Base-by-base conservation (phyloP, 2,888 invertebrate species). In the Euclidia mi region DNA sequence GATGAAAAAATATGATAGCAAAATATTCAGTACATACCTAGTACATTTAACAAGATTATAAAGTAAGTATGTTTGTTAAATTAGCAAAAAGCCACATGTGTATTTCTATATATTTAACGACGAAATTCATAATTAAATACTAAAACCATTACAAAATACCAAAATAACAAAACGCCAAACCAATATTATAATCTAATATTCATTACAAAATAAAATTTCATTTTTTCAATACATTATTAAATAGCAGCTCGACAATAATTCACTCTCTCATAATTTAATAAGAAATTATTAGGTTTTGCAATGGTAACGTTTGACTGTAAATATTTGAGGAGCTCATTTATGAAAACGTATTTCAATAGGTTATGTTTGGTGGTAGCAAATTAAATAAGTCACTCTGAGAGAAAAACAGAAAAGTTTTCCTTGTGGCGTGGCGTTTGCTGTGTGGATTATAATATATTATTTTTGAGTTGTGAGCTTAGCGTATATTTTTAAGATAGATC, bases 281-380 rank as follows among this genome's bases (percentile, higher is more conserved):
- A 31, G 31, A 17, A 32, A 44, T 62, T 56, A 65, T 52, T 65
- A 55, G 20, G n/a, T 49, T 56, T 46, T 41, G 20, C 42, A 48
- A 11, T 35, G 14, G 12, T 18, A 28, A 43, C 41, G 18, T 50
- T 15, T 34, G 49, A 55, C 59, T 44, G 49, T 43, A 47, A 52
- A 70, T 56, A 53, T 71, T 61, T 51, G 35, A 55, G 63, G 53
- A 32, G 34, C 43, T 50, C 34, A 56, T 61, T 67, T 59, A 48
- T 50, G 41, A 58, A 62, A 65, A 64, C 53, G 28, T 25, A 20
- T 50, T 56, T 56, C 52, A 61, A 66, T 71, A 64, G 42, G 55
- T 46, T 38, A 31, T 56, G 35, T 52, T 47, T 43, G 38, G 37
- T 37, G 51, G 12, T 28, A 35, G 46, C 35, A 68, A 68, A 65